phyloP scores from a whole-genome alignment of 1,140 invertebrate genomes.

The Euura saliciscinereae region DNA sequence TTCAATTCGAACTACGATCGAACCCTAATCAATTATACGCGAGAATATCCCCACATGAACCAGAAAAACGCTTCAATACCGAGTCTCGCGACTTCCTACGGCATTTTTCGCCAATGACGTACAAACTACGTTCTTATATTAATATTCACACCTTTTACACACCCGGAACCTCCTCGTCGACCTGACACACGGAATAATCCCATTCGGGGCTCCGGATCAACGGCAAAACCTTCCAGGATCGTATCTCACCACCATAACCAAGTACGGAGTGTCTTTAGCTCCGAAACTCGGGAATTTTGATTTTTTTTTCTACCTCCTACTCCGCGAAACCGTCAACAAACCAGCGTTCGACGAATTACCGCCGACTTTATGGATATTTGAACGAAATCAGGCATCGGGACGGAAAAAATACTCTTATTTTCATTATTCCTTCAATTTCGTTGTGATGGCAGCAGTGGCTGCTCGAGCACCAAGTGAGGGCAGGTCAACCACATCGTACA shows the following conservation, averaged over 20 bases:
- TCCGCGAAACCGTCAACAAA: no score
- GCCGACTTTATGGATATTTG: no score
- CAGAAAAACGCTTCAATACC: not conserved
- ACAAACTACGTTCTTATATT: conserved; percentile 17
- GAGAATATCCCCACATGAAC: not conserved
- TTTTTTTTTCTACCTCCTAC: no score
- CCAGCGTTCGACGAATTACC: no score
- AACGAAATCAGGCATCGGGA: no score
- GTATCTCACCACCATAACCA: no score
- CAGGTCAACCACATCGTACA: conserved; percentile 48
- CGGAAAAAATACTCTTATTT: not conserved
- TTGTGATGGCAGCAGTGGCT: conserved; percentile 47
- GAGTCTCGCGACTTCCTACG: not conserved
- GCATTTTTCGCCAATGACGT: conserved; percentile 15
- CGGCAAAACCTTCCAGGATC: no score
- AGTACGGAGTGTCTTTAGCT: no score
- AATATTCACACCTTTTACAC: not conserved
- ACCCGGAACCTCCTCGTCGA: no score
- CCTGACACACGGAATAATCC: no score
- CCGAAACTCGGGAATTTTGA: no score
- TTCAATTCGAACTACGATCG: not conserved
- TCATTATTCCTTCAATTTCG: not conserved
- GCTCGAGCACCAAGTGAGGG: conserved; percentile 45
- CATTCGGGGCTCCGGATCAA: no score
- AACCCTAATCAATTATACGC: conserved; percentile 6